These are phyloP conservation scores for Orthonevra nobilis DNA, from an alignment of 2,888 invertebrate genomes.

Conservation along the genomic window DNA sequence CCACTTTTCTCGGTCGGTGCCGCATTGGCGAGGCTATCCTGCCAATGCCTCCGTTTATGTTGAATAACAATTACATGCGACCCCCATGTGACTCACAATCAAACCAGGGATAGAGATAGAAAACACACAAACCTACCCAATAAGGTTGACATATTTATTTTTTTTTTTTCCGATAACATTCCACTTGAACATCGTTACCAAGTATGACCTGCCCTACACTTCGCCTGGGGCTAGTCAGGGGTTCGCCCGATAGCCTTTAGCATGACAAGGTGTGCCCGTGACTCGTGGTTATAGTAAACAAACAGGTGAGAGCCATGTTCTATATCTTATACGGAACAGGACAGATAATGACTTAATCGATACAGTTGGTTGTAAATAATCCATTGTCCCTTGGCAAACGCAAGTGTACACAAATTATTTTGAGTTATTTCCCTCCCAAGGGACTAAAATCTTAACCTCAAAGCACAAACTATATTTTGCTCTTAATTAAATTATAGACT, in stretches of 20 bases:
- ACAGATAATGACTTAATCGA: slow-evolving; percentile 64
- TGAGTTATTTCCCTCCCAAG: slow-evolving; percentile 7
- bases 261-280: slow-evolving; percentile 65
- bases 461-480: slow-evolving; percentile 23
- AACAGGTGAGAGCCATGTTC: slow-evolving; percentile 33
- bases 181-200: slow-evolving; percentile 16
- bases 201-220: slow-evolving; percentile 24
- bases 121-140: neutral
- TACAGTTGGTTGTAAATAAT: slow-evolving; percentile 53
- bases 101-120: neutral
- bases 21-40: neutral
- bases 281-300: slow-evolving; percentile 38
- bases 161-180: neutral
- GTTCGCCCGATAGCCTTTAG: slow-evolving; percentile 19
- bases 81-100: neutral
- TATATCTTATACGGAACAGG: slow-evolving; percentile 12
- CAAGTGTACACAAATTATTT: slow-evolving; percentile 51
- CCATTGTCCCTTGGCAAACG: slow-evolving; percentile 14
- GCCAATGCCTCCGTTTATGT: slow-evolving; percentile 13
- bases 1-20: too few species aligned
- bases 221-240: slow-evolving; percentile 23
- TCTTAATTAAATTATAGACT: slow-evolving; percentile 62
- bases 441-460: slow-evolving; percentile 13
- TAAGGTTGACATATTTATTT: too few species aligned
- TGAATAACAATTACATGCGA: slow-evolving; percentile 21